phyloP scores from a whole-genome alignment of 2,888 invertebrate species.

The Alentia gelatinosa region DNA sequence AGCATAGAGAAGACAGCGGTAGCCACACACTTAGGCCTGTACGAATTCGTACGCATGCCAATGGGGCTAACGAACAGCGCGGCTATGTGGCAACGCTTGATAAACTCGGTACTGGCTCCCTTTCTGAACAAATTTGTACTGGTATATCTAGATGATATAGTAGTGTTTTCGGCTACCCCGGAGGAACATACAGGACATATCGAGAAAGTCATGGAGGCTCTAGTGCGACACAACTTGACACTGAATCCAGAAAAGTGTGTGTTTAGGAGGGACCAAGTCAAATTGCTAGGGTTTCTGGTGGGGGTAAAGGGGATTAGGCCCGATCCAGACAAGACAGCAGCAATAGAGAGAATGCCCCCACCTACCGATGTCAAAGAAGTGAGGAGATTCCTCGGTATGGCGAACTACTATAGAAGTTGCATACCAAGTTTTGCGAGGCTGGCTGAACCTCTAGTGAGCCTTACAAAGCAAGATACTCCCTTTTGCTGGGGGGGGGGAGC shows the following conservation, averaged over 20 bases:
- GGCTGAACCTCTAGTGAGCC: neutral
- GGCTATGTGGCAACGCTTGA: neutral
- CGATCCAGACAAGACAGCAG: neutral
- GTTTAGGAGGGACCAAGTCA: neutral
- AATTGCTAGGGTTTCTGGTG: neutral
- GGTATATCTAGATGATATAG: neutral
- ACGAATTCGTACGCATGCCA: constrained; percentile 53
- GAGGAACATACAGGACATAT: neutral
- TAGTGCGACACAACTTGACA: neutral
- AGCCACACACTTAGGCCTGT: constrained; percentile 52
- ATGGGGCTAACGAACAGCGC: constrained; percentile 54
- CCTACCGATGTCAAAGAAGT: neutral
- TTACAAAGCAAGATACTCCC: neutral
- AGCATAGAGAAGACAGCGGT: no score
- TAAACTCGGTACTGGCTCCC: neutral
- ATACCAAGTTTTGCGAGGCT: neutral
- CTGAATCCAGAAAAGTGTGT: constrained; percentile 8
- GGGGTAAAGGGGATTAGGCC: neutral
- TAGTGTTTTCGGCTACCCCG: neutral
- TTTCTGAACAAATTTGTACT: neutral
- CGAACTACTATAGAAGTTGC: neutral
- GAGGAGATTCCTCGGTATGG: neutral
- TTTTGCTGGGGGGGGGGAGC: neutral
- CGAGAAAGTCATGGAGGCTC: neutral
- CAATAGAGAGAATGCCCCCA: neutral